Evolutionary conservation across 2,888 invertebrate species (phyloP).

Genomic region (Clostera curtula): DNA sequence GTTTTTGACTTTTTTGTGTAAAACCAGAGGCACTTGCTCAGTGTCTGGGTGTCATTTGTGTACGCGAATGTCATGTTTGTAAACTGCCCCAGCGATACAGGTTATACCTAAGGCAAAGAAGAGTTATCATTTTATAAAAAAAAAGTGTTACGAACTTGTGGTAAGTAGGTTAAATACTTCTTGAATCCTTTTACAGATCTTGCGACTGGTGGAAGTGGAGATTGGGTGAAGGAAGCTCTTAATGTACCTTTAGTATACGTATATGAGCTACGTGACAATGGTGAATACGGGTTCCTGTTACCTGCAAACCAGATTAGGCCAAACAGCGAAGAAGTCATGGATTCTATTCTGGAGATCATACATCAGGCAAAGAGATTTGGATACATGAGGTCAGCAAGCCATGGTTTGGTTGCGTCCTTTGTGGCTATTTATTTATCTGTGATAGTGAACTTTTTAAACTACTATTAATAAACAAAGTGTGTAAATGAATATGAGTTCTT

Average conservation of each 20-base stretch:
- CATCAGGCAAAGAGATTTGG: conserved; percentile 41
- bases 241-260: conserved; percentile 45
- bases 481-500: too few relatives aligned
- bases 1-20: too few relatives aligned
- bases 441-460: conserved; percentile 6
- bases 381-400: conserved; percentile 20
- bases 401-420: conserved; percentile 4
- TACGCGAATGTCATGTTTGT: too few relatives aligned
- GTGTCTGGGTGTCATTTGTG: too few relatives aligned
- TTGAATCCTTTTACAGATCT: conserved; percentile 37
- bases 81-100: too few relatives aligned
- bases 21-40: too few relatives aligned
- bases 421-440: conserved; percentile 5
- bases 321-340: conserved; percentile 66
- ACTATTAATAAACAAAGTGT: too few relatives aligned
- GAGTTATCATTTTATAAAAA: too few relatives aligned
- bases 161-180: too few relatives aligned
- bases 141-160: too few relatives aligned
- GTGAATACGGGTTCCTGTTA: conserved; percentile 74
- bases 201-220: conserved; percentile 49
- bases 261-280: conserved; percentile 73
- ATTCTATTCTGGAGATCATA: conserved; percentile 57
- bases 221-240: conserved; percentile 48
- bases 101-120: too few relatives aligned
- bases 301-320: conserved; percentile 75